Evolutionary conservation across 2,113 vertebrate species (phyloP).

Genomic region (human (Homo sapiens)): GRCh38 chr6:112382001-112382500

Average conservation of each 20-base stretch:
- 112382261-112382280: background rate
- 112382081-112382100: background rate
- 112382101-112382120: background rate
- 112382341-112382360: background rate
- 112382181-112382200: background rate
- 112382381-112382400: background rate
- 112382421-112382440: background rate
- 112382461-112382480: background rate
- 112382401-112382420: background rate
- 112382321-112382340: background rate
- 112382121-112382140: background rate
- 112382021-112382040: background rate
- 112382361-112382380: background rate
- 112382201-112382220: background rate
- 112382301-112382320: background rate
- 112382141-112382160: background rate
- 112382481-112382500: background rate
- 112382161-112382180: background rate
- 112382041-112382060: background rate
- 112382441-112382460: background rate
- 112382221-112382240: background rate
- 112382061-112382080: background rate
- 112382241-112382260: background rate
- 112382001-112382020: background rate
- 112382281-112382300: background rate